A percentile compares a stretch with the other conserved stretches of the same genome.
These are phyloP conservation scores for Oscarella lobularis DNA, from an alignment of 37 sponge, comb jelly and placozoan genomes.

Conservation along the genomic window DNA sequence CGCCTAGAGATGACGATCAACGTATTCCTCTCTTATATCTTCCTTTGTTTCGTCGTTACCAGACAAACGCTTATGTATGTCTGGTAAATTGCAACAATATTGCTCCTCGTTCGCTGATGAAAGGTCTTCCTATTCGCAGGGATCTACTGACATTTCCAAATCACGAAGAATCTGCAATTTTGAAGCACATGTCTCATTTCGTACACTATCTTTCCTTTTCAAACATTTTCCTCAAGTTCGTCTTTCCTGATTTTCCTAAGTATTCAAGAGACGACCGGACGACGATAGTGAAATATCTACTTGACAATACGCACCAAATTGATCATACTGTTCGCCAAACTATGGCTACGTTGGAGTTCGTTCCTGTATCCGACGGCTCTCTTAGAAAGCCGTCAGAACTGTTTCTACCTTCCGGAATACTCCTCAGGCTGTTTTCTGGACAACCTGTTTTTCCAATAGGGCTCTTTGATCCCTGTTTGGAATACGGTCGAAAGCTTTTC, in stretches of 20 bases:
- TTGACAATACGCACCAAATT: background rate
- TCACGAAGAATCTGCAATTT: background rate
- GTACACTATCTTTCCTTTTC: background rate
- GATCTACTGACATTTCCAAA: background rate
- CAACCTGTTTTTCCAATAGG: background rate
- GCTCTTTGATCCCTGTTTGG: background rate
- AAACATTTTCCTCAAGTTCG: background rate
- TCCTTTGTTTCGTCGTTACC: background rate
- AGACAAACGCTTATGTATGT: background rate
- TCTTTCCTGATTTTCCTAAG: background rate
- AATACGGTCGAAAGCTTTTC: background rate
- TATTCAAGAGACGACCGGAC: background rate
- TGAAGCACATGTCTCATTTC: background rate
- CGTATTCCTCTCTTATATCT: too few species aligned
- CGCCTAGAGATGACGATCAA: too few species aligned
- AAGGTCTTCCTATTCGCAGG: background rate
- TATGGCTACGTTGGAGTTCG: background rate
- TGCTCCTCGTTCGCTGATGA: background rate
- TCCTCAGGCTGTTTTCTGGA: background rate
- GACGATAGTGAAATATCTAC: background rate
- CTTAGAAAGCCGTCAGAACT: constrained; percentile 9
- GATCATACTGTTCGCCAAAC: background rate
- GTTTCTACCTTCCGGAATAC: background rate
- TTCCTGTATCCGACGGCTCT: too few species aligned
- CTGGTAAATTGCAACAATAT: background rate